Evolutionary conservation across 1,140 invertebrate genomes (phyloP).

Genomic region (Drosophila asahinai): DNA sequence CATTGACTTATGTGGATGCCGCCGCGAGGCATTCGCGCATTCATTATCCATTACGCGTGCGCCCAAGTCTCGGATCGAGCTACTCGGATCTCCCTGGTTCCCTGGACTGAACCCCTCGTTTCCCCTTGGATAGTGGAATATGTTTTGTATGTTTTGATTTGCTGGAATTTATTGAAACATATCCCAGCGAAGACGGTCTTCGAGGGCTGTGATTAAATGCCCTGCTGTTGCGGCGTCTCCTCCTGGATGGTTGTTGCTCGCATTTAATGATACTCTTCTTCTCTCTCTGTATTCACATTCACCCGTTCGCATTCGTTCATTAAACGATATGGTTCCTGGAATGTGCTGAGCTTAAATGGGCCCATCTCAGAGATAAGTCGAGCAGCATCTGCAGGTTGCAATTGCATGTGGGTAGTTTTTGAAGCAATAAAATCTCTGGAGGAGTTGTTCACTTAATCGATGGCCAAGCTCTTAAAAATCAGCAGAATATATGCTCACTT

Average conservation of each 20-base stretch:
- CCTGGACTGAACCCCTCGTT: neutral
- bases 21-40: slow-evolving; percentile 75
- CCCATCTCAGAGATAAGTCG: slow-evolving; percentile 26
- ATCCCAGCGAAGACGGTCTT: slow-evolving; percentile 44
- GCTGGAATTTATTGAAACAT: slow-evolving; percentile 81
- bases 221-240: slow-evolving; percentile 34
- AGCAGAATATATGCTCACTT: neutral
- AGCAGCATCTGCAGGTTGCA: slow-evolving; percentile 39
- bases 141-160: slow-evolving; percentile 70
- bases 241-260: slow-evolving; percentile 30
- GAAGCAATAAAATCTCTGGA: slow-evolving; percentile 9
- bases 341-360: slow-evolving; percentile 45
- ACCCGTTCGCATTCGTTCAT: slow-evolving; percentile 30
- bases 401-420: slow-evolving; percentile 30
- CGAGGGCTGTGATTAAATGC: slow-evolving; percentile 69
- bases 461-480: slow-evolving; percentile 5
- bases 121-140: slow-evolving; percentile 24
- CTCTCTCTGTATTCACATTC: slow-evolving; percentile 3
- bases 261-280: slow-evolving; percentile 67
- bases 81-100: slow-evolving; percentile 8
- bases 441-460: slow-evolving; percentile 25
- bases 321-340: slow-evolving; percentile 74
- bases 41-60: slow-evolving; percentile 76
- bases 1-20: slow-evolving; percentile 59
- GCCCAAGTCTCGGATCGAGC: slow-evolving; percentile 27